phyloP scores from a whole-genome alignment of 2,888 invertebrate genomes.

The Subacronicta megacephala region DNA sequence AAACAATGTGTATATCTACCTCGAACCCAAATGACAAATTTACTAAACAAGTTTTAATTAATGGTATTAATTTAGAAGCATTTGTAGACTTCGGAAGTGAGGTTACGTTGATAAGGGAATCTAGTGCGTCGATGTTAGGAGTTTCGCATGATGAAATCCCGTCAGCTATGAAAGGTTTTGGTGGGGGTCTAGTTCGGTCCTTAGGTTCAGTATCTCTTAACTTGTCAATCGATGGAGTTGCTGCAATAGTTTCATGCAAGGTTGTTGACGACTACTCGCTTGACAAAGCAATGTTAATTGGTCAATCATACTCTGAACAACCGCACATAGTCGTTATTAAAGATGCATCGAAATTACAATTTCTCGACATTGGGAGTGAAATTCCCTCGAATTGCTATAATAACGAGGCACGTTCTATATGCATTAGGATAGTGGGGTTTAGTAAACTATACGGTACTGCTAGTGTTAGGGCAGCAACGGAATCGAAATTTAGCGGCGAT shows the following conservation, averaged over 20 bases:
- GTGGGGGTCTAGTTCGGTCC: slow-evolving; percentile 2
- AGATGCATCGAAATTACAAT: slow-evolving; percentile 8
- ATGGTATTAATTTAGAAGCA: neutral
- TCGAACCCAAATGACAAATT: slow-evolving; percentile 3
- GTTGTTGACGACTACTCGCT: slow-evolving; percentile 7
- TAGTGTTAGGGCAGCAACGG: slow-evolving; percentile 7
- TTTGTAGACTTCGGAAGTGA: slow-evolving; percentile 22
- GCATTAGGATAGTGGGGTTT: neutral
- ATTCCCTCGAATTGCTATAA: slow-evolving; percentile 3
- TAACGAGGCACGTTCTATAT: neutral
- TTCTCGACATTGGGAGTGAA: neutral
- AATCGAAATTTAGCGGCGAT: neutral
- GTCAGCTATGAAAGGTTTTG: slow-evolving; percentile 10
- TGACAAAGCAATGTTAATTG: slow-evolving; percentile 7
- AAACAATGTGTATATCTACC: slow-evolving; percentile 11
- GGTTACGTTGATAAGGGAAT: slow-evolving; percentile 5
- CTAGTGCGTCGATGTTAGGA: neutral
- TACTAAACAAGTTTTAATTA: slow-evolving; percentile 1
- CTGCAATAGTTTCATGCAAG: slow-evolving; percentile 5
- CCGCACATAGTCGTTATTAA: slow-evolving; percentile 11
- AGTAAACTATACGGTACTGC: slow-evolving; percentile 11
- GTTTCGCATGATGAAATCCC: neutral
- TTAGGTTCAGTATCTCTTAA: neutral
- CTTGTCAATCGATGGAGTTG: slow-evolving; percentile 7
- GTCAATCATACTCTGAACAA: slow-evolving; percentile 13